phyloP scores from a whole-genome alignment of 2,888 invertebrate species.

The Prosapia bicincta region DNA sequence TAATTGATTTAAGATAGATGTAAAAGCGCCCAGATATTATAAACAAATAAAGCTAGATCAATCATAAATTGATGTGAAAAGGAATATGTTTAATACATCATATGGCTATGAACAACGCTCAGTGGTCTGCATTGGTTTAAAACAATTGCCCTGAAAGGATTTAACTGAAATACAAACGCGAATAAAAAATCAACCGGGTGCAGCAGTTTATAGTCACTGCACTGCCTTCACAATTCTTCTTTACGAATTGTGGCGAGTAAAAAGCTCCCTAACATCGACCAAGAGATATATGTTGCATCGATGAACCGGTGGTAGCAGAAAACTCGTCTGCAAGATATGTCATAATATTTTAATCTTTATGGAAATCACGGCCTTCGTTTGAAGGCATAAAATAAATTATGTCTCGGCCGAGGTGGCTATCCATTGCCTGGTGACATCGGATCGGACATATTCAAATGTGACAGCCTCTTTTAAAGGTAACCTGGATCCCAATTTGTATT shows the following conservation, averaged over 20 bases:
- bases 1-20: too few relatives aligned
- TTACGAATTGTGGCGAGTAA: neutral
- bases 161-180: too few relatives aligned
- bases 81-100: too few relatives aligned
- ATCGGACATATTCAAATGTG: neutral
- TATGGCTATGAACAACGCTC: too few relatives aligned
- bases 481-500: neutral
- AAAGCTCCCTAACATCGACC: neutral
- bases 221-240: too few relatives aligned
- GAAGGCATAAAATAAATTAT: neutral
- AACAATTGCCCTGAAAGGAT: too few relatives aligned
- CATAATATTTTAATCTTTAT: conserved; percentile 2
- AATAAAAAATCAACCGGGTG: too few relatives aligned
- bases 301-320: neutral
- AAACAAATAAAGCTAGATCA: too few relatives aligned
- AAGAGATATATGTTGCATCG: neutral
- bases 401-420: neutral
- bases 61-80: too few relatives aligned
- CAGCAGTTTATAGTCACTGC: too few relatives aligned
- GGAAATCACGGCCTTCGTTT: neutral
- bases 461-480: neutral
- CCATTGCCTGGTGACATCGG: neutral
- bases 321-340: neutral
- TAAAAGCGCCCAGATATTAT: too few relatives aligned
- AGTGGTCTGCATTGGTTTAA: too few relatives aligned